Percentiles rank a stretch among this genome's conserved stretches.
These are phyloP conservation scores for Chrysotoxum bicinctum DNA, from an alignment of 2,888 invertebrate species.

Conservation along the genomic window DNA sequence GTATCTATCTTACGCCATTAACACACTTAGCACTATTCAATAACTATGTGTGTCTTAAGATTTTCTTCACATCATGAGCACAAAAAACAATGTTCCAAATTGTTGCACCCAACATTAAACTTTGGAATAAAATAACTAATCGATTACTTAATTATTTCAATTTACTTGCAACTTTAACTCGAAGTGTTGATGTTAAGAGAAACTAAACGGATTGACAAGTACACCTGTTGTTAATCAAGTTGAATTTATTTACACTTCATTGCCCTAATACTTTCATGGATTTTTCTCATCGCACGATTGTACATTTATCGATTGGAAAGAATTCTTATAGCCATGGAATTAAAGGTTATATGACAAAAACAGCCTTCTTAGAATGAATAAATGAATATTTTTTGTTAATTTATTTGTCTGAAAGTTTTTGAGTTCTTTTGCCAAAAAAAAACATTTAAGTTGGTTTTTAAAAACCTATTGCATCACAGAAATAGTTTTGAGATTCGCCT, in stretches of 20 bases:
- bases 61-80: neutral
- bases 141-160: neutral
- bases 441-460: neutral
- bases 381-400: neutral
- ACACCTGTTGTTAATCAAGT: conserved; percentile 65
- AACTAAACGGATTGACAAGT: conserved; percentile 45
- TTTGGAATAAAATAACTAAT: neutral
- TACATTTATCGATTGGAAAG: conserved; percentile 9
- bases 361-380: conserved; percentile 13
- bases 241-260: conserved; percentile 73
- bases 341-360: neutral
- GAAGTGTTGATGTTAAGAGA: neutral
- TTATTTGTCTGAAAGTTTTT: neutral
- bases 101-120: neutral
- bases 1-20: neutral
- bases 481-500: too few species aligned
- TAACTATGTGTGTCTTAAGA: neutral
- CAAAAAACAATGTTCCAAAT: neutral
- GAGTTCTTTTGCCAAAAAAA: neutral
- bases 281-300: conserved; percentile 38
- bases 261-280: conserved; percentile 50
- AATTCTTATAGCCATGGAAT: neutral
- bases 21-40: neutral
- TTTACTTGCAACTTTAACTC: neutral
- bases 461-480: too few species aligned